Evolutionary conservation across 1,140 invertebrate genomes (phyloP), one percentile per base, ranked within the genome.

Genomic region (Sycobia sp.): DNA sequence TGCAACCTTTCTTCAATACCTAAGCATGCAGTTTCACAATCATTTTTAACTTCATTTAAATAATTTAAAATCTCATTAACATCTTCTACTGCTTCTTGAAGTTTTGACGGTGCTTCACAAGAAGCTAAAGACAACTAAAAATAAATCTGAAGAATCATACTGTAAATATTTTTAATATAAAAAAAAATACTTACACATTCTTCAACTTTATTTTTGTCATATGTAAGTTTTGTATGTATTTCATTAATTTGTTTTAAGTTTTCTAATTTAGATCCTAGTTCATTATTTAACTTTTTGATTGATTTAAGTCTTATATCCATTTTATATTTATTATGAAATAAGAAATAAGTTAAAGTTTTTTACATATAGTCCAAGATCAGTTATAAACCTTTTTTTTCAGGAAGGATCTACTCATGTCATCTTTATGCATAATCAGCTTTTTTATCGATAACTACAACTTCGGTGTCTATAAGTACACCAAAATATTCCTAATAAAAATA

Each of bases 91-190:
- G 86, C 84, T 55, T 80, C 79, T 68, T 87, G 82, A 43, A 89
- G 83, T 69, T 84, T 85, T 58, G 83, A 84, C 2, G 86, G 86
- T 61, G 85, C 83, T 72, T 85, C 84, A 29, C 81, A 80, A 63
- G 85, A 86, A 16, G 82, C 84, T 69, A 87, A 76, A 47, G 86
- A 85, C 11, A 90, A 71, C 88, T 88, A 71, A 63, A 78, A 77
- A 54, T 39, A 51, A 41, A 29, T 22, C 47, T 18, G n/a, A n/a
- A n/a, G n/a, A n/a, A n/a, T n/a, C n/a, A n/a, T n/a, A n/a, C n/a
- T n/a, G n/a, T n/a, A n/a, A n/a, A 38, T 36, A 51, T 47, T 54
- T 32, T 47, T 11, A 46, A 38, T 43, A 32, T 44, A 58, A 60
- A 38, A 47, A 57, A 54, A 25, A 44, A 44, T 55, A 68, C 68